Percentiles rank a stretch among this genome's conserved stretches.
These are phyloP conservation scores for Myiagra hebetior DNA, from an alignment of 2,113 vertebrate genomes.

Conservation along the genomic window DNA sequence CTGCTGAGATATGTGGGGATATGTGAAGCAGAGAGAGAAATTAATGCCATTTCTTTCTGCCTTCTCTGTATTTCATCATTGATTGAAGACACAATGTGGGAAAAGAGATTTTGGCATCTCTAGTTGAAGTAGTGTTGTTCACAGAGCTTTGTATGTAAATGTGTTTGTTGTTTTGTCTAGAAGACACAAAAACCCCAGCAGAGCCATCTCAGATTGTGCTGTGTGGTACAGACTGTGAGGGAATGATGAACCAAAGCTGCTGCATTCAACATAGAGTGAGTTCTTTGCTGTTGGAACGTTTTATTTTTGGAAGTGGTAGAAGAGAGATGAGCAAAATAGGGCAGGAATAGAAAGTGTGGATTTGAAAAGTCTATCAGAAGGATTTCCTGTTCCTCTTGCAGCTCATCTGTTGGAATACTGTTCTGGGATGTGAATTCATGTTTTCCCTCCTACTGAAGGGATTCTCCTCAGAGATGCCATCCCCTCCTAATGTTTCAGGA, in stretches of 20 bases:
- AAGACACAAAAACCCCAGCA: not conserved
- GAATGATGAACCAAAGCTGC: not conserved
- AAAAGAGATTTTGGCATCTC: not conserved
- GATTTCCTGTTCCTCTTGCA: not conserved
- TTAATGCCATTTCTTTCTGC: not conserved
- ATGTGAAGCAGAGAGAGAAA: not conserved
- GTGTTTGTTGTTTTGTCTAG: not conserved
- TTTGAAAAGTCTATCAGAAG: not conserved
- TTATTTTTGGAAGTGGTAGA: not conserved
- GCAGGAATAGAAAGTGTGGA: not conserved
- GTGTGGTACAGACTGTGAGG: not conserved
- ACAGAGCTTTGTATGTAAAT: not conserved
- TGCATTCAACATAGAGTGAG: not conserved
- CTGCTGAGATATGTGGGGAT: not conserved
- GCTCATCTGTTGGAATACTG: not conserved
- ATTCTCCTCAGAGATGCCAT: not conserved
- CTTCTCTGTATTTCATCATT: not conserved
- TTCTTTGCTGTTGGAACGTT: not conserved
- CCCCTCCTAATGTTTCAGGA: not conserved
- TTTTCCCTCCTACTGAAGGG: not conserved
- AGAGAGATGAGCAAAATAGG: not conserved
- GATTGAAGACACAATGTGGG: not conserved
- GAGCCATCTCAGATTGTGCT: not conserved
- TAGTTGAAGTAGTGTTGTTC: not conserved
- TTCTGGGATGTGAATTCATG: not conserved